A percentile compares a stretch with the other conserved stretches of the same genome.
Evolutionary conservation across 2,113 vertebrate species (phyloP).

Genomic region (Pterocles orientalis): DNA sequence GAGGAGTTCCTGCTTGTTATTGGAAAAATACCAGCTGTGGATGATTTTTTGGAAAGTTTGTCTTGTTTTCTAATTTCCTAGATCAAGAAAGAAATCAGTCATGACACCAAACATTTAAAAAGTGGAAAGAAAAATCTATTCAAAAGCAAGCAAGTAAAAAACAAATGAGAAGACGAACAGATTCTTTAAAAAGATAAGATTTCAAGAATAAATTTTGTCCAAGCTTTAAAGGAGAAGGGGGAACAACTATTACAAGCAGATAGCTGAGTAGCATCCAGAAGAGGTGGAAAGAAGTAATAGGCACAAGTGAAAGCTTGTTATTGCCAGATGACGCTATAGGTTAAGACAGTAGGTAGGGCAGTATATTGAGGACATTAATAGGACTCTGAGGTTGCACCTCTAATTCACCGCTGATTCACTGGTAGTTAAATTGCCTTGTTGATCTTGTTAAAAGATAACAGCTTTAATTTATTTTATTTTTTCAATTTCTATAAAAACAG

Average conservation of each 20-base stretch:
- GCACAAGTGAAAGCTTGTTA: neutral
- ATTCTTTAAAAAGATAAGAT: neutral
- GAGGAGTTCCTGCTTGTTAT: conserved; percentile 6
- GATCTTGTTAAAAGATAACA: neutral
- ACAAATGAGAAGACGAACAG: neutral
- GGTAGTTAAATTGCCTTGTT: neutral
- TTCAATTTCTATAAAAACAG: neutral
- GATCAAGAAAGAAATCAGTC: neutral
- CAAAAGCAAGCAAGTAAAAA: neutral
- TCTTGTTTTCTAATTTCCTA: neutral
- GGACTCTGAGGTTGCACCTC: neutral
- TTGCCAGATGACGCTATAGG: neutral
- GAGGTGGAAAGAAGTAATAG: neutral
- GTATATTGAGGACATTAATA: neutral
- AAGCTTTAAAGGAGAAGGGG: neutral
- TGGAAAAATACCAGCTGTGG: neutral
- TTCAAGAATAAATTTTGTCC: neutral
- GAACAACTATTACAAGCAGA: neutral
- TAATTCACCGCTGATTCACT: neutral
- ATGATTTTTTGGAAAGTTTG: neutral
- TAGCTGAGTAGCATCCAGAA: neutral
- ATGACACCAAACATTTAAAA: neutral
- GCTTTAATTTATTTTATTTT: neutral
- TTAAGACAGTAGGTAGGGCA: neutral
- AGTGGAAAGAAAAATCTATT: neutral